phyloP scores from a whole-genome alignment of 2,113 vertebrate species.

The Hydrochoerus hydrochaeris region DNA sequence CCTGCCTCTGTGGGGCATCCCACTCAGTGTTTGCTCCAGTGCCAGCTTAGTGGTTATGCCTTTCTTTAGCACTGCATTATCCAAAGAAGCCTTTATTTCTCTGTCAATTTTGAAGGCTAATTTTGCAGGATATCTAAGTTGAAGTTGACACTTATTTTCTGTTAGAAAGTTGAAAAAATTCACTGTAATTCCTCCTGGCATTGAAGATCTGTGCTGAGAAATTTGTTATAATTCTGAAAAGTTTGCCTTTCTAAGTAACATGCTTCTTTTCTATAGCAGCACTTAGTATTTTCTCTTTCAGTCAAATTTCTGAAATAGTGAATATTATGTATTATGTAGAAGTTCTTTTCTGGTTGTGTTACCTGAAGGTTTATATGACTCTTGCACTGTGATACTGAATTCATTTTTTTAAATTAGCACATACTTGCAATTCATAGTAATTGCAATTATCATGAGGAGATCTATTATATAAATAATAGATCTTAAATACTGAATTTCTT shows the following conservation, averaged over 20 bases:
- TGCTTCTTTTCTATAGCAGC: background rate
- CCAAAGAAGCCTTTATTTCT: background rate
- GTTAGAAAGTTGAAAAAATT: background rate
- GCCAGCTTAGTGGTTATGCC: background rate
- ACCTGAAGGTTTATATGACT: background rate
- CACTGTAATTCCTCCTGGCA: background rate
- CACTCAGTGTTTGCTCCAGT: background rate
- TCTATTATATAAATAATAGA: background rate
- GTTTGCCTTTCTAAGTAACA: background rate
- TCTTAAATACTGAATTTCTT: background rate
- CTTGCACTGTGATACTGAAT: background rate
- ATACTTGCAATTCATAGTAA: background rate
- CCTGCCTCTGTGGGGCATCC: background rate
- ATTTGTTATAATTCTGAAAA: background rate
- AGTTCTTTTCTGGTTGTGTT: background rate
- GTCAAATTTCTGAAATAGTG: background rate
- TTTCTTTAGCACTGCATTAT: background rate
- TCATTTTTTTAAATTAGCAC: background rate
- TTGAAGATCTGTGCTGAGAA: background rate
- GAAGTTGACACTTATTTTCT: background rate
- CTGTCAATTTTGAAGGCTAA: background rate
- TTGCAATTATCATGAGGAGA: background rate
- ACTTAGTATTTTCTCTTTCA: background rate
- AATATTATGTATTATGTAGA: background rate
- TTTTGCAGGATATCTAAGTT: background rate